A percentile compares a stretch with the other conserved stretches of the same genome.
Conservation (phyloP, 2,888 invertebrate species). For the Athetis lepigone region DNA sequence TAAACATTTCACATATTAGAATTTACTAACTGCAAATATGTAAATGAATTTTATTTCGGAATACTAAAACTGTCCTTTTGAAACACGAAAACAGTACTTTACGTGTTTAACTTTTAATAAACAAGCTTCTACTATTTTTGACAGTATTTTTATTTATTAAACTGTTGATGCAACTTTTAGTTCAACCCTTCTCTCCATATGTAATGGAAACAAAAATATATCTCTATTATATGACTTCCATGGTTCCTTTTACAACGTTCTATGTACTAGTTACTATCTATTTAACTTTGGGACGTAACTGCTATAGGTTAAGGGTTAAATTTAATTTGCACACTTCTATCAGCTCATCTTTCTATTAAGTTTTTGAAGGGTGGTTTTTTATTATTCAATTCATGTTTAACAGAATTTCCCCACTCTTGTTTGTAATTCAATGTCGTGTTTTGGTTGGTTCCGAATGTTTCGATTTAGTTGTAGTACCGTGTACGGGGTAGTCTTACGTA, state of each 20-base stretch:
- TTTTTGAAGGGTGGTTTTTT: slow-evolving; percentile 10
- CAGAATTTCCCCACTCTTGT: slow-evolving; percentile 5
- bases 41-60: too few relatives aligned
- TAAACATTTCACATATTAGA: too few relatives aligned
- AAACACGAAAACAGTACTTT: too few relatives aligned
- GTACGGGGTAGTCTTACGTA: neutral
- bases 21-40: too few relatives aligned
- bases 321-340: slow-evolving; percentile 1
- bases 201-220: neutral
- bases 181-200: neutral
- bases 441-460: neutral
- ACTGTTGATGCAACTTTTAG: neutral
- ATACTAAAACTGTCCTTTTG: too few relatives aligned
- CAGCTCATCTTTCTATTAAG: neutral
- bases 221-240: neutral
- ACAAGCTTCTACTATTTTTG: too few relatives aligned
- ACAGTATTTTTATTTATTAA: too few relatives aligned
- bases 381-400: neutral
- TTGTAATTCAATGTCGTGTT: neutral
- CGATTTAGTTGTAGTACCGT: neutral
- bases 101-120: too few relatives aligned
- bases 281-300: slow-evolving; percentile 4
- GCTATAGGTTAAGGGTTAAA: neutral
- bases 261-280: neutral
- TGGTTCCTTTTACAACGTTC: neutral